Evolutionary conservation across 1,140 invertebrate species (phyloP).

Genomic region (Teleopsis dalmanni): DNA sequence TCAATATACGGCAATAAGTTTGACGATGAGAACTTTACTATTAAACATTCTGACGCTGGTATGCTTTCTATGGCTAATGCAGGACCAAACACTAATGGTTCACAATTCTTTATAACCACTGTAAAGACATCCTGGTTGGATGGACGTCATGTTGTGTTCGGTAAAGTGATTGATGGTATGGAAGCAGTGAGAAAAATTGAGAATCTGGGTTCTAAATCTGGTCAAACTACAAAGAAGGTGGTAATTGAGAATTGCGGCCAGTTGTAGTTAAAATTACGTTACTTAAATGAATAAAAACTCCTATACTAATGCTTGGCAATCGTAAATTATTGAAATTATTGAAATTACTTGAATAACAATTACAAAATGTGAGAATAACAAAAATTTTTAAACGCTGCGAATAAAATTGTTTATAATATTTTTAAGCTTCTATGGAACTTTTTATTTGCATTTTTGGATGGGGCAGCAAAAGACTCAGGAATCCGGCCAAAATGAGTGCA

Average conservation of each 20-base stretch:
- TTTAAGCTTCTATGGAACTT: no score
- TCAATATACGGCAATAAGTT: conserved; percentile 96
- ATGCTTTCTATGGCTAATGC: conserved; percentile 93
- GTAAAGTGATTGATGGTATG: conserved; percentile 89
- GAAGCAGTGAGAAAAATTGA: conserved; percentile 91
- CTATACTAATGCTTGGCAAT: no score
- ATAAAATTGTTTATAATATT: not conserved
- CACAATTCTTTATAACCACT: conserved; percentile 96
- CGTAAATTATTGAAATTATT: no score
- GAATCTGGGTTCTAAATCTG: conserved; percentile 71
- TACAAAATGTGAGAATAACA: not conserved
- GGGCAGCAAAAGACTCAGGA: conserved; percentile 11
- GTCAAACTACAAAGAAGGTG: conserved; percentile 81
- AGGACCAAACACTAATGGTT: conserved; percentile 94
- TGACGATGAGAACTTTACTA: conserved; percentile 89
- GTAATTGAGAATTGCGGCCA: conserved; percentile 69
- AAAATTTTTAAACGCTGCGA: not conserved
- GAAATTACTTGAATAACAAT: no score
- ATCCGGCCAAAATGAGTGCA: conserved; percentile 9
- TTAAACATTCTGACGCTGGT: conserved; percentile 89
- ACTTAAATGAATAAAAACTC: no score
- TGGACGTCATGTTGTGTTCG: conserved; percentile 96
- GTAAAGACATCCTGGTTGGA: conserved; percentile 93
- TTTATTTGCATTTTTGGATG: not conserved
- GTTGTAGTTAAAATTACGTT: no score